phyloP scores from a whole-genome alignment of 2,888 invertebrate species.

The Toxonevra muliebris region DNA sequence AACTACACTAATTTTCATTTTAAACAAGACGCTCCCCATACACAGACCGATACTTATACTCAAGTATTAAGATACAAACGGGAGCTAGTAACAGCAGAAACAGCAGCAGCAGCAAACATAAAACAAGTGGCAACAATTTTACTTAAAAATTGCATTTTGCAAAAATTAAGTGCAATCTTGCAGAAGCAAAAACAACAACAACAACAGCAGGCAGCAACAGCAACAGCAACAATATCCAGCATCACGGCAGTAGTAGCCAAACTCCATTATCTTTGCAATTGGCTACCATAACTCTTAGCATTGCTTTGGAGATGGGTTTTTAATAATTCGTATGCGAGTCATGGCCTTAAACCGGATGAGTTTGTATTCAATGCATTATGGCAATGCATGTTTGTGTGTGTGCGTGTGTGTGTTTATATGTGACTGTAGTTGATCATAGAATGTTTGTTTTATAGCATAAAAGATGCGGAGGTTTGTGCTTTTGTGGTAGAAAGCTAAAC shows the following conservation, averaged over 20 bases:
- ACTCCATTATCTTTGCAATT: constrained; percentile 57
- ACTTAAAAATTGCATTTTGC: constrained; percentile 11
- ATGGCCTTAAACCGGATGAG: constrained; percentile 51
- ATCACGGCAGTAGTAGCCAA: constrained; percentile 54
- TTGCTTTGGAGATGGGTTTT: constrained; percentile 1
- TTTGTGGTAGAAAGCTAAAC: too few relatives aligned
- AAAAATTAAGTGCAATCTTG: constrained; percentile 15
- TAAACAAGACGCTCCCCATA: too few relatives aligned
- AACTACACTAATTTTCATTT: too few relatives aligned
- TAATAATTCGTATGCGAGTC: constrained; percentile 56
- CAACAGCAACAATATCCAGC: not conserved
- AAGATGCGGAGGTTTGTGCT: constrained; percentile 1
- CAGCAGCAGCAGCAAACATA: too few relatives aligned
- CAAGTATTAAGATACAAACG: not conserved
- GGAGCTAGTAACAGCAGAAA: too few relatives aligned
- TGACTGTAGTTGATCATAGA: not conserved
- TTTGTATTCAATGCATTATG: not conserved
- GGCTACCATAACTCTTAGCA: constrained; percentile 52
- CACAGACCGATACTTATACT: not conserved
- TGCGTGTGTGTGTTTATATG: not conserved
- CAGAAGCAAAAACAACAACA: not conserved
- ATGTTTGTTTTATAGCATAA: constrained; percentile 30
- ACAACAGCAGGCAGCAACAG: not conserved
- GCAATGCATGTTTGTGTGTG: not conserved
- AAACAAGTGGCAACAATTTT: not conserved